Evolutionary conservation across 1,140 invertebrate genomes (phyloP).

Genomic region (Magallana ariakensis): DNA sequence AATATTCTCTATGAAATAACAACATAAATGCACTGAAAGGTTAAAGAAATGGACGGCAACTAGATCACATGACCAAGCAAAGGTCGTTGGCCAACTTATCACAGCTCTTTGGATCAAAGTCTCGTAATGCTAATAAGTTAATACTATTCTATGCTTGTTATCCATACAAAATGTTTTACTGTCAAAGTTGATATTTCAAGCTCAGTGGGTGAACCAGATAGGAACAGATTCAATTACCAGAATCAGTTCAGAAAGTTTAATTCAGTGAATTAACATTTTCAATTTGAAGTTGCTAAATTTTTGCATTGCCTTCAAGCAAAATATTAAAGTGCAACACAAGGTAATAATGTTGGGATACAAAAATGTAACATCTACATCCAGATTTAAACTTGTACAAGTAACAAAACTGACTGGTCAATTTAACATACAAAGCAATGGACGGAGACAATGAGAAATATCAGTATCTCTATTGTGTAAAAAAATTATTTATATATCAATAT

Average conservation of each 20-base stretch:
- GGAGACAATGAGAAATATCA: background rate
- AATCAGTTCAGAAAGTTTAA: too few relatives aligned
- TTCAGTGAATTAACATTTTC: too few relatives aligned
- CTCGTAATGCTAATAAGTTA: background rate
- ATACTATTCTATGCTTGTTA: background rate
- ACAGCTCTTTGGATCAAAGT: slow-evolving; percentile 10
- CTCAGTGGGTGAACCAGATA: too few relatives aligned
- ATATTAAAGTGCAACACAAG: too few relatives aligned
- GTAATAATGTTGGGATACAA: too few relatives aligned
- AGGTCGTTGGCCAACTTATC: slow-evolving; percentile 18
- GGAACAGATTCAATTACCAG: too few relatives aligned
- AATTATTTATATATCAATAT: background rate
- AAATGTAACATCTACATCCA: too few relatives aligned
- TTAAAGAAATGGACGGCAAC: slow-evolving; percentile 10
- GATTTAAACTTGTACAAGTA: too few relatives aligned
- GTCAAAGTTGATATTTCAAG: background rate
- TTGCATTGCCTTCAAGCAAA: too few relatives aligned
- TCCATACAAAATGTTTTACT: background rate
- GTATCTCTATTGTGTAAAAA: background rate
- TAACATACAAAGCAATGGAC: slow-evolving; percentile 5
- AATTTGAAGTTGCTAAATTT: too few relatives aligned
- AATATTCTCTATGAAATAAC: background rate
- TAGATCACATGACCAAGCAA: background rate
- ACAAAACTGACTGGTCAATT: too few relatives aligned
- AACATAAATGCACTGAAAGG: slow-evolving; percentile 24